Conservation (phyloP, 2,888 invertebrate species). For the Meloe dianella region DNA sequence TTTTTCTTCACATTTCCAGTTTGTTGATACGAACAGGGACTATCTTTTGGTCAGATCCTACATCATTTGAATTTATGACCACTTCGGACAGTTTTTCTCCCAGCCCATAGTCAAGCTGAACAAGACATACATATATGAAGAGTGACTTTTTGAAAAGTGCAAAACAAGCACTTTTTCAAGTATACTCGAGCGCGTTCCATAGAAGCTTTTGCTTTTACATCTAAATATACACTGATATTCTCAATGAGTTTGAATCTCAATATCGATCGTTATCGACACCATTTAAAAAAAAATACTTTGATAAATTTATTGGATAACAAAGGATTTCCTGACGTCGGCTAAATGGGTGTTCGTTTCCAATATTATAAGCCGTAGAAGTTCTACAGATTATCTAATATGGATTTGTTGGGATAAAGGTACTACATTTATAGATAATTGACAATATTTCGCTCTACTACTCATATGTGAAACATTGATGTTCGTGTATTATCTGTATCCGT, state of each 20-base stretch:
- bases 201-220: neutral
- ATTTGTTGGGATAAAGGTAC: no score
- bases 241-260: neutral
- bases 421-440: conserved; percentile 15
- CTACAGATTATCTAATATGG: no score
- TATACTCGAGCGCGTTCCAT: no score
- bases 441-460: conserved; percentile 41
- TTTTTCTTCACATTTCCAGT: no score
- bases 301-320: no score
- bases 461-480: conserved; percentile 46
- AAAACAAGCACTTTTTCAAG: neutral
- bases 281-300: no score
- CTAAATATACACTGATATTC: neutral
- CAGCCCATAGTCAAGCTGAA: neutral
- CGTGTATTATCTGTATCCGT: conserved; percentile 40
- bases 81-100: no score
- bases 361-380: no score
- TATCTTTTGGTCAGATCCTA: neutral
- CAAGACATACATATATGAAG: neutral
- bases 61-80: neutral
- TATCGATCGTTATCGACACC: neutral
- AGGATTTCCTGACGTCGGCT: no score
- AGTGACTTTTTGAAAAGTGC: neutral
- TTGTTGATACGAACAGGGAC: no score
- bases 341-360: no score